A percentile compares a stretch with the other conserved stretches of the same genome.
Evolutionary conservation across 2,797 vertebrate species (phyloP).

Genomic region (Melanotaenia nigrans): DNA sequence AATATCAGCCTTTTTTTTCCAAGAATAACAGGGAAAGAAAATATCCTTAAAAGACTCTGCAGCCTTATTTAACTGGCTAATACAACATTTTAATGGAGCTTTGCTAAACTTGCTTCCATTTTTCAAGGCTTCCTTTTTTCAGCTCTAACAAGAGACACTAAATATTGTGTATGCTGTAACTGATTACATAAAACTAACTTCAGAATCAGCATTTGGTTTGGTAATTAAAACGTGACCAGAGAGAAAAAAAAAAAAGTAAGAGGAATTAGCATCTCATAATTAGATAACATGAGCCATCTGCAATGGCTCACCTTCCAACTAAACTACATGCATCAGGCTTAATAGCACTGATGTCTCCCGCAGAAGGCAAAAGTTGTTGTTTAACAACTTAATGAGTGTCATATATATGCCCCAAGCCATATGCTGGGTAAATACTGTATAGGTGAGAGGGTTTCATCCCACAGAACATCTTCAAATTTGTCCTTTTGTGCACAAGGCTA

Average conservation of each 20-base stretch:
- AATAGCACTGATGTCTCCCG: constrained; percentile 59
- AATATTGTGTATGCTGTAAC: neutral
- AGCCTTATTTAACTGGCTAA: neutral
- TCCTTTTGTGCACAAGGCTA: neutral
- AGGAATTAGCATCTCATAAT: constrained; percentile 27
- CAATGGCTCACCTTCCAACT: constrained; percentile 28
- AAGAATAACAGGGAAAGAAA: neutral
- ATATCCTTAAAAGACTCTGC: neutral
- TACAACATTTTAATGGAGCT: neutral
- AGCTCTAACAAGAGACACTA: neutral
- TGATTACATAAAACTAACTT: neutral
- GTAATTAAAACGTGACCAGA: constrained; percentile 11
- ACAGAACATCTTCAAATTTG: constrained; percentile 48
- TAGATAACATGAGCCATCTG: constrained; percentile 32
- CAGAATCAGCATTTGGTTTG: neutral
- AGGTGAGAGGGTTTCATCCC: constrained; percentile 59
- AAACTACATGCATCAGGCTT: constrained; percentile 57
- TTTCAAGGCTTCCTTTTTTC: neutral
- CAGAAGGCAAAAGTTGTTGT: constrained; percentile 64
- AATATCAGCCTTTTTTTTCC: neutral
- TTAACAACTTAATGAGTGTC: constrained; percentile 70
- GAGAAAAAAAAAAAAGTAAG: neutral
- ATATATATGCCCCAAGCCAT: constrained; percentile 61
- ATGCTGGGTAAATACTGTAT: constrained; percentile 55
- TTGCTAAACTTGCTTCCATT: neutral